Evolutionary conservation across 2,113 vertebrate genomes (phyloP).

Genomic region (Eleginops maclovinus): DNA sequence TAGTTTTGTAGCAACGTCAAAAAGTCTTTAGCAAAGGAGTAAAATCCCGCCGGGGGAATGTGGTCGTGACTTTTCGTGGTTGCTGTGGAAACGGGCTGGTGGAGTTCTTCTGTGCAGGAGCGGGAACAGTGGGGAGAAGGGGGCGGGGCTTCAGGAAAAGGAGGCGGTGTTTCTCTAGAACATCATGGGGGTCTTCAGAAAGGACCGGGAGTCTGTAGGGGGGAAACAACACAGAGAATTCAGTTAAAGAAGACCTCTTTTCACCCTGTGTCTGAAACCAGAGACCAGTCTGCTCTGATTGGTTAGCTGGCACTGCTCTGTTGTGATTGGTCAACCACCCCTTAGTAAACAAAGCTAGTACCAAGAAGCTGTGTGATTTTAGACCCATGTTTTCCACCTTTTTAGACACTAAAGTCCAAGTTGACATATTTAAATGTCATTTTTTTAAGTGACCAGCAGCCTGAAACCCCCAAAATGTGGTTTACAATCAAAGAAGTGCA

Average conservation of each 20-base stretch:
- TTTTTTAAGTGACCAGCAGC: neutral
- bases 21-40: constrained; percentile 21
- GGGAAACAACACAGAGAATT: neutral
- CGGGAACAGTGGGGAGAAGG: too few species aligned
- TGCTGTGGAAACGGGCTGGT: constrained; percentile 55
- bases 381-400: too few species aligned
- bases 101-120: constrained; percentile 53
- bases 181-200: constrained; percentile 79
- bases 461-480: too few species aligned
- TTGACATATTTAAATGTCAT: neutral
- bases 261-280: too few species aligned
- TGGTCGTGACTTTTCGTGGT: constrained; percentile 7
- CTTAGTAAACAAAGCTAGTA: too few species aligned
- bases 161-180: constrained; percentile 59
- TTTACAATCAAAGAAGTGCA: too few species aligned
- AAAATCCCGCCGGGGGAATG: constrained; percentile 23
- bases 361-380: too few species aligned
- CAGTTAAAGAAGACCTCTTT: neutral
- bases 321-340: too few species aligned
- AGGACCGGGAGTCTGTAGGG: constrained; percentile 72
- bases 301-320: too few species aligned
- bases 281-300: too few species aligned
- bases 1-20: constrained; percentile 42
- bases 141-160: too few species aligned
- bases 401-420: neutral